phyloP scores from a whole-genome alignment of 2,888 invertebrate genomes.

The Allophyes oxyacanthae region DNA sequence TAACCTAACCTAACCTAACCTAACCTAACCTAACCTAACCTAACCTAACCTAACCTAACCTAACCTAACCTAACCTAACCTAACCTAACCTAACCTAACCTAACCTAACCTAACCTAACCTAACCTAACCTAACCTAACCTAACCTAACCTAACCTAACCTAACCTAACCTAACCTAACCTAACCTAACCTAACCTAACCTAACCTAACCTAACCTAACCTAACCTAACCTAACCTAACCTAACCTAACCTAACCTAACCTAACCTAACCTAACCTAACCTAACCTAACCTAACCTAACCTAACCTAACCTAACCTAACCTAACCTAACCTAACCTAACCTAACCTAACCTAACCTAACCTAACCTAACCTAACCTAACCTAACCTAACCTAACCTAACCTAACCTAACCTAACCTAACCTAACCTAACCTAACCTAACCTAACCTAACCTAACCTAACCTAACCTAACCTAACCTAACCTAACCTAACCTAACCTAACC shows the following conservation, averaged over 20 bases:
- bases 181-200: slow-evolving; percentile 10
- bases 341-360: slow-evolving; percentile 17
- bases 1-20: slow-evolving; percentile 22
- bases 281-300: slow-evolving; percentile 10
- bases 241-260: slow-evolving; percentile 10
- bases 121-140: slow-evolving; percentile 73
- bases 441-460: slow-evolving; percentile 38
- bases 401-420: slow-evolving; percentile 22
- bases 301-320: slow-evolving; percentile 10
- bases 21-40: slow-evolving; percentile 19
- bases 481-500: slow-evolving; percentile 38
- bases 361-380: background rate
- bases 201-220: slow-evolving; percentile 10
- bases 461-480: slow-evolving; percentile 39
- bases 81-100: slow-evolving; percentile 81
- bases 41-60: slow-evolving; percentile 6
- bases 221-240: slow-evolving; percentile 10
- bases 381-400: background rate
- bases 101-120: slow-evolving; percentile 80
- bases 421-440: slow-evolving; percentile 38
- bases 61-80: slow-evolving; percentile 82
- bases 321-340: slow-evolving; percentile 4
- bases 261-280: slow-evolving; percentile 10
- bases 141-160: slow-evolving; percentile 10
- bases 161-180: slow-evolving; percentile 10